Evolutionary conservation across 2,888 invertebrate species (phyloP).

Genomic region (Amaurobius ferox): DNA sequence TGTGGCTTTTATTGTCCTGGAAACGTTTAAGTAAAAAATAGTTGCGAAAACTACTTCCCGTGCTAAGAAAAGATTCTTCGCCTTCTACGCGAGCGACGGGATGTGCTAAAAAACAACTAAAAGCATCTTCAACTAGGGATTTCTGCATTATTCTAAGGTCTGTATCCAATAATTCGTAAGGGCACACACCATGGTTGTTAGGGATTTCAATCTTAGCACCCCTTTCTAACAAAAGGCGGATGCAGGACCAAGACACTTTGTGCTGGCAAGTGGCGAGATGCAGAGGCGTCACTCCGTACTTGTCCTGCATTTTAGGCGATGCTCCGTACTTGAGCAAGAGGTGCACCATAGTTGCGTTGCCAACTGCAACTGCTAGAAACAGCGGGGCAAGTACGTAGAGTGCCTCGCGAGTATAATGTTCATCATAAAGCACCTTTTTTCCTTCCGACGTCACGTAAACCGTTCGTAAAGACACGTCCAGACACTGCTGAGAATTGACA

Average conservation of each 20-base stretch:
- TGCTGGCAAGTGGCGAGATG: constrained; percentile 81
- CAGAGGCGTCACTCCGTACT: constrained; percentile 81
- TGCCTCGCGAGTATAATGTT: constrained; percentile 80
- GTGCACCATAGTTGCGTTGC: constrained; percentile 80
- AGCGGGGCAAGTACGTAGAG: constrained; percentile 81
- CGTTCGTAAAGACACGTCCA: constrained; percentile 75
- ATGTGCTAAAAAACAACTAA: constrained; percentile 61
- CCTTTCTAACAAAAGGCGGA: constrained; percentile 79
- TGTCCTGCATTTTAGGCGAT: constrained; percentile 79
- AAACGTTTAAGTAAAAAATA: constrained; percentile 58
- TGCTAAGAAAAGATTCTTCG: constrained; percentile 57
- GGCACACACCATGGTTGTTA: constrained; percentile 80
- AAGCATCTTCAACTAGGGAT: constrained; percentile 79
- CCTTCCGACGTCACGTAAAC: constrained; percentile 70
- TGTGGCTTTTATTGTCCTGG: constrained; percentile 46
- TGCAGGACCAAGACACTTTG: constrained; percentile 80
- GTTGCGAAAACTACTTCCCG: constrained; percentile 51
- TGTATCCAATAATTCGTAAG: constrained; percentile 80
- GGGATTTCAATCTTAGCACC: constrained; percentile 79
- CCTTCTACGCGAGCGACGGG: constrained; percentile 47
- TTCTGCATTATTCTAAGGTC: constrained; percentile 80
- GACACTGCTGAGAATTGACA: constrained; percentile 73
- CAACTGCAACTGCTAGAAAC: constrained; percentile 81
- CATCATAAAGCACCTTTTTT: constrained; percentile 74
- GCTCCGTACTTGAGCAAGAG: constrained; percentile 81